Conservation (phyloP, 2,113 vertebrate genomes). For the Phasianus colchicus region DNA sequence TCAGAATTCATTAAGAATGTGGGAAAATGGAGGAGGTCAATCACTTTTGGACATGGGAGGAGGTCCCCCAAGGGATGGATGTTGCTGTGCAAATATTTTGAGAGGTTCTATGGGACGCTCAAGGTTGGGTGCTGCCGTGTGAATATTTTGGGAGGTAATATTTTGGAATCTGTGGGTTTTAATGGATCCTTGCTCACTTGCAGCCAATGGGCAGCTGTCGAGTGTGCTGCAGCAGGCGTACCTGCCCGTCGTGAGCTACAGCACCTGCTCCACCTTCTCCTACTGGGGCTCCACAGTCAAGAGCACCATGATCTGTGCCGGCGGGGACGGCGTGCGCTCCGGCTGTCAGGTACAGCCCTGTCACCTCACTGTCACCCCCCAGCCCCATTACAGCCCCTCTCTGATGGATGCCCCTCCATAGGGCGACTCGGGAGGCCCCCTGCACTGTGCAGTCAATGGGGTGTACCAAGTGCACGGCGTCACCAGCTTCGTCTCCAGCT, state of each 20-base stretch:
- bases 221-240: slow-evolving; percentile 85
- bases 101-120: not conserved
- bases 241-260: slow-evolving; percentile 82
- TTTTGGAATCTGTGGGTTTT: not conserved
- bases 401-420: not conserved
- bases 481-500: slow-evolving; percentile 89
- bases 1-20: no score
- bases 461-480: slow-evolving; percentile 85
- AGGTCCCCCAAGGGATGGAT: no score
- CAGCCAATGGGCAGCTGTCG: slow-evolving; percentile 87
- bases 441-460: slow-evolving; percentile 85
- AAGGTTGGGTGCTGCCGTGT: not conserved
- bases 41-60: no score
- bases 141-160: not conserved
- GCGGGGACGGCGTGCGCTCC: slow-evolving; percentile 77
- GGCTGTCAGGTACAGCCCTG: slow-evolving; percentile 83
- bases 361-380: no score
- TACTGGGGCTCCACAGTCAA: slow-evolving; percentile 91
- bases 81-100: no score
- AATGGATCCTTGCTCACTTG: not conserved
- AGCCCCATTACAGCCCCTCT: rapidly evolving
- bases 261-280: slow-evolving; percentile 78
- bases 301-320: slow-evolving; percentile 89
- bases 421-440: slow-evolving; percentile 92
- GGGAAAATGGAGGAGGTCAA: no score